These are phyloP conservation scores for Opisthograptis luteolata DNA, from an alignment of 2,888 invertebrate genomes.

Conservation along the genomic window DNA sequence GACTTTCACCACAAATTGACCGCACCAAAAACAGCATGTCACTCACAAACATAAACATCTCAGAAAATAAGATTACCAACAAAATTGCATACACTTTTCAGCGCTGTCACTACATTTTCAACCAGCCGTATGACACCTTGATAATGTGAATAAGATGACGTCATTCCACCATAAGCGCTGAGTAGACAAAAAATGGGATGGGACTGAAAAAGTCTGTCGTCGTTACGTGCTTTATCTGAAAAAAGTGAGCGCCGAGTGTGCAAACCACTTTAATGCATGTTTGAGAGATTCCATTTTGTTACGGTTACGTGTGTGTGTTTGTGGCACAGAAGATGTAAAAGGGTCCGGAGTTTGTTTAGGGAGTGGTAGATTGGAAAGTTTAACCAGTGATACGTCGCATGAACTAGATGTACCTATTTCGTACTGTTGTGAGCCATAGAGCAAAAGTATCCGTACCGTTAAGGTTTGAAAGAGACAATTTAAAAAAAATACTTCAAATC, in stretches of 20 bases:
- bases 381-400: too few species aligned
- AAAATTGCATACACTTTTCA: neutral
- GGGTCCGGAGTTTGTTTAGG: neutral
- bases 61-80: neutral
- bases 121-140: neutral
- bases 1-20: too few species aligned
- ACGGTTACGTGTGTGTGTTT: constrained; percentile 3
- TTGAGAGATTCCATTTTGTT: constrained; percentile 5
- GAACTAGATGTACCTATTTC: too few species aligned
- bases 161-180: constrained; percentile 1
- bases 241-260: constrained; percentile 4
- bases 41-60: neutral
- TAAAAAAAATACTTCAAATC: too few species aligned
- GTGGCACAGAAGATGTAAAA: neutral
- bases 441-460: too few species aligned
- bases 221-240: constrained; percentile 21
- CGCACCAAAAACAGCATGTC: too few species aligned
- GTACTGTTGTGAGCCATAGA: too few species aligned
- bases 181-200: neutral
- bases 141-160: constrained; percentile 6
- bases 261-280: constrained; percentile 7
- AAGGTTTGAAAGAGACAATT: too few species aligned
- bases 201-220: constrained; percentile 6
- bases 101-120: neutral
- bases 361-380: too few species aligned